Percentiles rank a stretch among this genome's conserved stretches.
Evolutionary conservation across 2,888 invertebrate genomes (phyloP).

Genomic region (Tachystola acroxantha): DNA sequence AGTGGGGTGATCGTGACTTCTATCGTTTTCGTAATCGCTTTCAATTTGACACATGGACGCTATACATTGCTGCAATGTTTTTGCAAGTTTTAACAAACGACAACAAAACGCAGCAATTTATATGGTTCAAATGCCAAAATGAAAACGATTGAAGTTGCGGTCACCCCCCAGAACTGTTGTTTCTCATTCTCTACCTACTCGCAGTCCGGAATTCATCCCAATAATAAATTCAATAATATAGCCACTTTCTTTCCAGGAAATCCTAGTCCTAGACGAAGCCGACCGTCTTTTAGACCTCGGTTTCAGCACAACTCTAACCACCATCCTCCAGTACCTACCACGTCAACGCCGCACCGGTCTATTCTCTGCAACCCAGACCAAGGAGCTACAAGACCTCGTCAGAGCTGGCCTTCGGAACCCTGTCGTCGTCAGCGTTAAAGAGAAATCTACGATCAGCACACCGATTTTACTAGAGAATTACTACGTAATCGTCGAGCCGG

Average conservation of each 20-base stretch:
- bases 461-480: conserved; percentile 86
- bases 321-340: conserved; percentile 93
- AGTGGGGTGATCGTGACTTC: no score
- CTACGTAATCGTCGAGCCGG: conserved; percentile 86
- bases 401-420: conserved; percentile 97
- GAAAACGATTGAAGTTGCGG: no score
- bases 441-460: conserved; percentile 87
- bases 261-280: conserved; percentile 97
- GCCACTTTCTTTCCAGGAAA: conserved; percentile 79
- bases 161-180: no score
- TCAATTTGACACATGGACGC: no score
- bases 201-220: no score
- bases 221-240: no score
- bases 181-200: no score
- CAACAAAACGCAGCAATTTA: no score
- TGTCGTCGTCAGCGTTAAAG: conserved; percentile 92
- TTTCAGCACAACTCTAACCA: conserved; percentile 90
- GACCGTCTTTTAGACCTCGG: conserved; percentile 96
- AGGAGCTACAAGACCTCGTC: conserved; percentile 93
- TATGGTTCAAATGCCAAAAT: no score
- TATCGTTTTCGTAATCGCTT: no score
- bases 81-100: no score
- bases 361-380: conserved; percentile 99
- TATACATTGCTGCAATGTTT: no score
- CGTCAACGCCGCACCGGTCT: conserved; percentile 96